Base-by-base conservation (phyloP, 2,888 invertebrate genomes). In the Cheilosia impressa region DNA sequence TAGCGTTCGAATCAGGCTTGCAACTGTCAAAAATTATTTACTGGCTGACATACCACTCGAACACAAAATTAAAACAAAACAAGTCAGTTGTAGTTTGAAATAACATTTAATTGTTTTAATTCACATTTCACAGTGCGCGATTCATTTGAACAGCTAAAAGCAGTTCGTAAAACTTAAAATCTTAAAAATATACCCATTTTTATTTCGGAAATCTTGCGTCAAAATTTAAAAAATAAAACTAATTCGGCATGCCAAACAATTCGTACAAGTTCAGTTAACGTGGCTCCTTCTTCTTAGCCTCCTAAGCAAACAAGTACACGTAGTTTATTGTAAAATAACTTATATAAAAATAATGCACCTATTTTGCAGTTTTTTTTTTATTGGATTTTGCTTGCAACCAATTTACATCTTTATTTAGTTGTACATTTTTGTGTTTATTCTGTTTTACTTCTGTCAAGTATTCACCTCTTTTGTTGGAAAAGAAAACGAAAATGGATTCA, bases 261-360 rank as follows among this genome's bases (percentile, higher is more conserved):
- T 50, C 17, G 38, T 47, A 34, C 10, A 22, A 58, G 24, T 19
- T 66, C 19, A 65, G 10, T 52, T 50, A 63, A 31, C 47, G 34
- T 10, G 5, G 38, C 41, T 34, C 53, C 17, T 27, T 55, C 27
- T 43, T 45, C 31, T 31, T 17, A 55, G 17, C 17, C 45, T 47
- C 17, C 7, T 45, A 19, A 22, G 57, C 2, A 57, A 57, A 17
- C 2, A 58, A 47, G 22, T 24, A 57, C 10, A 31, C 31, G 6
- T 15, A 19, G 19, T 19, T 31, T 27, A 31, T 34, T 52, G 15
- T 52, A 24, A 34, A 63, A 31, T 1, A 60, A 43, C 43, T 55
- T 31, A 57, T 57, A 68, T 34, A 45, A 69, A 69, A 69, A 69
- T 69, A 69, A 57, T 47, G 68, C 68, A 69, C 68, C 31, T 69